Percentiles rank a stretch among this genome's conserved stretches.
Evolutionary conservation across 2,888 invertebrate genomes (phyloP).

Genomic region (Oscheius sp.): DNA sequence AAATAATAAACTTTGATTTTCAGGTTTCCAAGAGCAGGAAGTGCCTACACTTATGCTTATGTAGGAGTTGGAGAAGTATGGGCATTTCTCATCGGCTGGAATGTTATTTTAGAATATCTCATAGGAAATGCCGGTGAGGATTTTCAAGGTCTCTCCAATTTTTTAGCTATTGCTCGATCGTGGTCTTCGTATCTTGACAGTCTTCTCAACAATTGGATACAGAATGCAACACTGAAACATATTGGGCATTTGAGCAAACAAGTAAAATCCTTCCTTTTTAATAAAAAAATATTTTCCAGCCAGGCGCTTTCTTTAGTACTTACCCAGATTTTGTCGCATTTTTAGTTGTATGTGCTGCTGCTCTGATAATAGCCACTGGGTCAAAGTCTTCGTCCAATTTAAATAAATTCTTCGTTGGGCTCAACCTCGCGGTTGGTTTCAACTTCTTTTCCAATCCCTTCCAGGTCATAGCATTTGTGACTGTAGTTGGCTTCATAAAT

Average conservation of each 20-base stretch:
- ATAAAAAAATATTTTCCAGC: constrained; percentile 34
- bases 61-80: constrained; percentile 94
- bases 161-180: constrained; percentile 75
- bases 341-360: constrained; percentile 39
- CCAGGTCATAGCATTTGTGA: constrained; percentile 73
- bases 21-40: constrained; percentile 84
- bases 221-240: constrained; percentile 59
- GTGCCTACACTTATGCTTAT: constrained; percentile 86
- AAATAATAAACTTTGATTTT: not conserved
- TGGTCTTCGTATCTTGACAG: constrained; percentile 75
- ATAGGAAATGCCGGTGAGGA: constrained; percentile 77
- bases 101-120: constrained; percentile 80
- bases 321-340: constrained; percentile 52
- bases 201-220: constrained; percentile 54
- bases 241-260: constrained; percentile 34
- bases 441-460: constrained; percentile 38
- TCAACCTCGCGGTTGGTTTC: constrained; percentile 44
- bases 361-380: constrained; percentile 70
- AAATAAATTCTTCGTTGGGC: constrained; percentile 73
- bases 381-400: constrained; percentile 74
- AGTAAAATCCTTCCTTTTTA: not conserved
- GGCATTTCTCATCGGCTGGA: constrained; percentile 82
- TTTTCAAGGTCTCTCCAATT: not conserved
- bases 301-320: constrained; percentile 45
- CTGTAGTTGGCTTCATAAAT: constrained; percentile 83